These are phyloP conservation scores for Cliona cf. orientalis DNA, from an alignment of 37 sponge, comb jelly and placozoan genomes.

Conservation along the genomic window DNA sequence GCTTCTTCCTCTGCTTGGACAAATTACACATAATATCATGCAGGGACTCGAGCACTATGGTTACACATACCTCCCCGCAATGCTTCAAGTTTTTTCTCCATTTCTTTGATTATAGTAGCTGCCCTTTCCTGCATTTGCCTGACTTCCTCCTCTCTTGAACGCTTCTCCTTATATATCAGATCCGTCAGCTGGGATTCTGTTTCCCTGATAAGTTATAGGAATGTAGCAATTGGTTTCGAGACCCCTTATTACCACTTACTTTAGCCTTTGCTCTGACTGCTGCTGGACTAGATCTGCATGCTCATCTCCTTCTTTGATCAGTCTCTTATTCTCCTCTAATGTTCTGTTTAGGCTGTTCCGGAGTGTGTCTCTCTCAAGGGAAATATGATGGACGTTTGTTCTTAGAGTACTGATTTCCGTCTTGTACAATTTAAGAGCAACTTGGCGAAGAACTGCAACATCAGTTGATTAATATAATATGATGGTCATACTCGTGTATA, in stretches of 20 bases:
- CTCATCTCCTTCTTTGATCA: constrained; percentile 55
- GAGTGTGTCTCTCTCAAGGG: constrained; percentile 49
- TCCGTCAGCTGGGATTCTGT: neutral
- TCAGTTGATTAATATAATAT: neutral
- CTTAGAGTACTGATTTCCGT: constrained; percentile 23
- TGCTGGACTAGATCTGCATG: constrained; percentile 19
- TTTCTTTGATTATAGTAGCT: neutral
- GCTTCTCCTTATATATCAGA: constrained; percentile 27
- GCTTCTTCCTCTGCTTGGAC: constrained; percentile 19
- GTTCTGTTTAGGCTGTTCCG: constrained; percentile 18
- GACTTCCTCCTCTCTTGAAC: constrained; percentile 17
- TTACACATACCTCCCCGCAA: constrained; percentile 7
- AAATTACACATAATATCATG: neutral
- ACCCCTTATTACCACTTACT: constrained; percentile 20
- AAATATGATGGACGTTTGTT: constrained; percentile 33
- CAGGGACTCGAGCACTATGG: neutral
- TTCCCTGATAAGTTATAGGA: constrained; percentile 10
- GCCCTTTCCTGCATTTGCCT: constrained; percentile 31
- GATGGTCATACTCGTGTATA: neutral
- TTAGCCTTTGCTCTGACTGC: constrained; percentile 23
- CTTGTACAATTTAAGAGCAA: constrained; percentile 29
- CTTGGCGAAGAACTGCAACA: constrained; percentile 34
- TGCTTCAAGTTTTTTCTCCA: constrained; percentile 4
- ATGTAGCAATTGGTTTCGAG: neutral
- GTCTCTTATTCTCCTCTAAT: constrained; percentile 49